Percentiles rank a stretch among this genome's conserved stretches.
Conservation (phyloP, 2,888 invertebrate genomes). For the Norana najaformis region DNA sequence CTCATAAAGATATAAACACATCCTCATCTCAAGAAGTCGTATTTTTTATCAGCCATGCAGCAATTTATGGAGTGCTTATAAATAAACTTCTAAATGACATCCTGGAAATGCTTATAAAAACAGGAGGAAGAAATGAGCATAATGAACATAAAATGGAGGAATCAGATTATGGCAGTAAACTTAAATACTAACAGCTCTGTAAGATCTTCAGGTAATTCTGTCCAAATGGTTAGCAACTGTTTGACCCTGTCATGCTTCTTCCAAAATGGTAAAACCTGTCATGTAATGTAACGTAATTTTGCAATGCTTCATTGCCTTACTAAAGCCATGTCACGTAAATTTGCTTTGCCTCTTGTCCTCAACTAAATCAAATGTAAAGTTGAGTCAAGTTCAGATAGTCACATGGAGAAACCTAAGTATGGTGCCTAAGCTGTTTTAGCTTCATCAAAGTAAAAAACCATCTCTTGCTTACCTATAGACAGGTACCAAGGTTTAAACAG, state of each 20-base stretch:
- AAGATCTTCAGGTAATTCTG: slow-evolving; percentile 33
- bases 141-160: not conserved
- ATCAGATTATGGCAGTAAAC: not conserved
- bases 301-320: too few relatives aligned
- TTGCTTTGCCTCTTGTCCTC: too few relatives aligned
- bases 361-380: too few relatives aligned
- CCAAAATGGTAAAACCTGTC: slow-evolving; percentile 31
- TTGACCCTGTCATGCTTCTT: slow-evolving; percentile 8
- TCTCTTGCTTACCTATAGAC: too few relatives aligned
- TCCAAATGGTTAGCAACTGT: slow-evolving; percentile 20
- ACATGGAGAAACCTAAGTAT: too few relatives aligned
- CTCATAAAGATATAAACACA: not conserved
- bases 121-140: not conserved
- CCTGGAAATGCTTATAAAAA: not conserved
- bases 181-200: slow-evolving; percentile 30
- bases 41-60: not conserved
- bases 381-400: too few relatives aligned
- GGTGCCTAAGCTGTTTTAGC: too few relatives aligned
- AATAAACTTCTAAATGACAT: not conserved
- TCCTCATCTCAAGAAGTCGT: not conserved
- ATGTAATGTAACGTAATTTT: not conserved
- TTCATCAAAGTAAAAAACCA: too few relatives aligned
- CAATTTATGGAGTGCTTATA: not conserved
- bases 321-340: too few relatives aligned
- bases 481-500: too few relatives aligned